Base-by-base conservation (phyloP, 2,113 vertebrate species). In the Antechinus stuartii region DNA sequence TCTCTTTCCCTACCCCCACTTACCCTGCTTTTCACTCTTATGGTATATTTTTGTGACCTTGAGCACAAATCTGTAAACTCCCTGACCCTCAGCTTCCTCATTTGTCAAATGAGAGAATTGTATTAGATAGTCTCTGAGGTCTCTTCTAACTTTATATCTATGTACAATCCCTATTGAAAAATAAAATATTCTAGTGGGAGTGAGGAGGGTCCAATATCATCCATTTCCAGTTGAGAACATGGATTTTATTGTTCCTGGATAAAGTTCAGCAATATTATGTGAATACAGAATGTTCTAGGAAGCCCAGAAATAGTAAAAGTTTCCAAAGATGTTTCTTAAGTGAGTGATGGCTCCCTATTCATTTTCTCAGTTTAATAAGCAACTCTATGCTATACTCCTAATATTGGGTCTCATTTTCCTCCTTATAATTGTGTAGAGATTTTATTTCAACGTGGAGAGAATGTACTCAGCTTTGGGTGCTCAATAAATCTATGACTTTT, bases 221-320 rank as follows among this genome's bases (percentile, higher is more conserved):
- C 12, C 25, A 92, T 91, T 42, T 3, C 54, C 94, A 92, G 47
- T 35, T 61, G 76, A 49, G 27, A 54, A 84, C 56, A 3, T 0
- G 14, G 84, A 93, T 93, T 97, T 96, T 68, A 47, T 92, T 52
- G 56, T 19, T 95, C 50, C 23, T 97, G 96, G 97, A 97, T 90
- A 30, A 95, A 93, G 54, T 92, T 96, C 91, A 91, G 68, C 3
- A n/a, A 25, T 23, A n/a, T 92, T 89, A 35, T 54, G 23, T 91
- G 91, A 76, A 22, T 22, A 57, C 0, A 42, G 27, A 84, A 93
- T 68, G 76, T 35, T 96, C 54, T 27, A 94, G 89, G 89, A 93
- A 94, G 47, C 61, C 93, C 68, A 54, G 54, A 42, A 14, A 96
- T 42, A 89, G 8, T 23, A 95, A 95, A 46, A 1, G 10, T 42